A percentile compares a stretch with the other conserved stretches of the same genome.
These are phyloP conservation scores for Propithecus coquereli DNA, from an alignment of 2,113 vertebrate species.

Conservation along the genomic window DNA sequence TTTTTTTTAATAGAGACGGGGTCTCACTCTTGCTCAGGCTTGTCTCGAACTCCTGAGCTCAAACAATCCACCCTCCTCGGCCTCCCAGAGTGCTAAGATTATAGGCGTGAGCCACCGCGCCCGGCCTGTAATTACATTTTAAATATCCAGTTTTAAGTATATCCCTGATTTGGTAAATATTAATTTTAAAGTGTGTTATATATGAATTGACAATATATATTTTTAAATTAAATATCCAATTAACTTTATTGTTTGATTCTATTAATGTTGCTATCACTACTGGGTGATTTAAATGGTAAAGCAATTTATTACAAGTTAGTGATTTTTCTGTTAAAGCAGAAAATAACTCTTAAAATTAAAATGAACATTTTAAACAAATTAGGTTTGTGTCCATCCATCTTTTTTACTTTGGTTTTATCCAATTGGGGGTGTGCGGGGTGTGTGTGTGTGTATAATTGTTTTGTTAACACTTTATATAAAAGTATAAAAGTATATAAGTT, in stretches of 20 bases:
- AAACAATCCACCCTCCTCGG: no score
- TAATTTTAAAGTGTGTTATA: background rate
- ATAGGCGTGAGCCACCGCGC: no score
- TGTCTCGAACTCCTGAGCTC: no score
- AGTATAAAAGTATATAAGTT: background rate
- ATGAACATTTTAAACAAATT: slow-evolving; percentile 1
- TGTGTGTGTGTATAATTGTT: background rate
- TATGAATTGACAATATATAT: background rate
- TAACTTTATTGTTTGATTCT: background rate
- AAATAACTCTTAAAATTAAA: slow-evolving; percentile 9
- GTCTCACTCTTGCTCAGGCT: no score
- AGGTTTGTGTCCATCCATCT: background rate
- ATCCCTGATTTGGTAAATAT: background rate
- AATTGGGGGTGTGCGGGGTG: no score
- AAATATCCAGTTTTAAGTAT: slow-evolving; percentile 1
- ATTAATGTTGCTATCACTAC: background rate
- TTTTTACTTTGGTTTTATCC: background rate
- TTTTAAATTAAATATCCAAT: background rate
- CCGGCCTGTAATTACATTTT: slow-evolving; percentile 18
- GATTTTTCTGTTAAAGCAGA: slow-evolving; percentile 8
- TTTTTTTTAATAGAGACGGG: no score
- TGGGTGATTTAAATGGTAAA: background rate
- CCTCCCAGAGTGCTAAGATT: no score
- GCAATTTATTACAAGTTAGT: background rate
- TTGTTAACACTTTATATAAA: background rate